Evolutionary conservation across 2,113 vertebrate genomes (phyloP), one percentile per base, ranked within the genome.

Genomic region (Pseudonaja textilis): DNA sequence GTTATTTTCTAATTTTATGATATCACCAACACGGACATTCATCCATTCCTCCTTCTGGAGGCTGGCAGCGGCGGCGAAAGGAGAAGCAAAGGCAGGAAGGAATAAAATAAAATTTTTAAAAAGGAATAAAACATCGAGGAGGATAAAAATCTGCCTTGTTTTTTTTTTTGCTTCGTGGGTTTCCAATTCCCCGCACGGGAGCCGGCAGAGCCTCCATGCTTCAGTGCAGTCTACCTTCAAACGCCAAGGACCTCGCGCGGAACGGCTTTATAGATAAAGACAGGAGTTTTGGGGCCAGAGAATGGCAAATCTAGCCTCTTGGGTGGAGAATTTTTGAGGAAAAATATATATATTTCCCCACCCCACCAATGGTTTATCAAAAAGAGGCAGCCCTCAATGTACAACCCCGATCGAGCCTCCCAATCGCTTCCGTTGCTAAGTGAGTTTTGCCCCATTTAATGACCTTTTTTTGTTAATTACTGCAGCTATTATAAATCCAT

Each of bases 1-100:
- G 95, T 99, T 99, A 96, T 99, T 99, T 95, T 99, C 99, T 95
- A 99, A 94, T 97, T 99, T 99, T 95, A 99, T 99, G 96, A 99
- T 99, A 91, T 99, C 87, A 50, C 99, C 99, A 1, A 99, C 99
- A 74, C 98, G 96, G 90, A 99, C 99, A 0, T 99, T 98, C 99
- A 99, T 99, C 99, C 99, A 99, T 92, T 98, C 99, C 94, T 99
- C 99, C 88, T 98, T 98, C 94, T 97, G 98, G 89, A 99, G 98
- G 93, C 99, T 99, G 92, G 4, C n/a, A n/a, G n/a, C 2, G 4
- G 23, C 1, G 18, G 1, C 34, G 47, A 92, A 91, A 1, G 55
- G 93, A 87, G 90, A 23, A 0, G 7, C 56, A 34, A n/a, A 26
- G 0, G 25, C 1, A 0, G 20, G 47, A 22, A 54, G 11, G 18